Percentiles rank a stretch among this genome's conserved stretches.
phyloP scores from a whole-genome alignment of 2,113 vertebrate species.

The Lamprologus speciosus region DNA sequence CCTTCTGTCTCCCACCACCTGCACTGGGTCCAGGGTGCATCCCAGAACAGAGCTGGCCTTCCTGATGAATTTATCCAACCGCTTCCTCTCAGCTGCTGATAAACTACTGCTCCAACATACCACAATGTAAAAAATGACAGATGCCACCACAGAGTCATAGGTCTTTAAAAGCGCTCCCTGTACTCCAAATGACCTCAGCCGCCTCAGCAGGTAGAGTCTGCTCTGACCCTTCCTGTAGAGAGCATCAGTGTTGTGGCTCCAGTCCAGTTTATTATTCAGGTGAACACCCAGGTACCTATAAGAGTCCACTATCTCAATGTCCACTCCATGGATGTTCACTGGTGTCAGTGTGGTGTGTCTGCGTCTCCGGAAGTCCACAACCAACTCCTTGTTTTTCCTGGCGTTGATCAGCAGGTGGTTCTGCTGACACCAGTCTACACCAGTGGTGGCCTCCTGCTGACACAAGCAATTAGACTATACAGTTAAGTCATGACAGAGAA shows the following conservation, averaged over 20 bases:
- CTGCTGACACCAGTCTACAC: not conserved
- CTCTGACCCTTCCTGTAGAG: not conserved
- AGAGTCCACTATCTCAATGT: not conserved
- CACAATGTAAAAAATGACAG: not conserved
- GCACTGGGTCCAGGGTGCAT: no score
- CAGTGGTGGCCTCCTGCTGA: not conserved
- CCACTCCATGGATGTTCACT: not conserved
- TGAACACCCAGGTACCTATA: not conserved
- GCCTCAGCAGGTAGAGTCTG: not conserved
- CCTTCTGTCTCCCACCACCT: no score
- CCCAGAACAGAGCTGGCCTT: no score
- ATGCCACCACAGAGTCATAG: no score
- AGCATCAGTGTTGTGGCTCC: not conserved
- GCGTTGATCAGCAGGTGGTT: not conserved
- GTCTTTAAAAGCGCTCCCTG: no score
- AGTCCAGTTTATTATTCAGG: not conserved
- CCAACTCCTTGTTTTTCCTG: not conserved
- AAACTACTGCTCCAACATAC: not conserved
- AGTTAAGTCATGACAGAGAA: not conserved
- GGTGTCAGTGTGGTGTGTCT: not conserved
- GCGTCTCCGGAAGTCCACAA: fast-evolving
- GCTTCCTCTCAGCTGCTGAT: fast-evolving
- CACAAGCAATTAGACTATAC: not conserved
- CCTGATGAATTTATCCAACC: no score
- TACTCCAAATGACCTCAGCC: not conserved